phyloP scores from a whole-genome alignment of 2,888 invertebrate species.

The Plusia festucae region DNA sequence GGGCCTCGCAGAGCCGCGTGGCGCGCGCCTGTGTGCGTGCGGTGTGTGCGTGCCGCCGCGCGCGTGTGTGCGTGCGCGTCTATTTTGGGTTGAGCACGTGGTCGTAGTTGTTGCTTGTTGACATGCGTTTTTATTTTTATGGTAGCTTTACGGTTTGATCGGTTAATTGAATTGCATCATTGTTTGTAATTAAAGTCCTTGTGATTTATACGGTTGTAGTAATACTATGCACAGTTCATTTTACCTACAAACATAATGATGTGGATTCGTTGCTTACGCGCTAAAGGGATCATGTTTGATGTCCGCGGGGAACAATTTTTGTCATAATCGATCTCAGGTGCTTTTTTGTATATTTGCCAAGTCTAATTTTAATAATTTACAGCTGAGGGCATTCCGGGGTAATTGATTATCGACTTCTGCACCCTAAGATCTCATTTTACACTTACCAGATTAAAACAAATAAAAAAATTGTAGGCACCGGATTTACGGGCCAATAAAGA shows the following conservation, averaged over 20 bases:
- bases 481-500: too few relatives aligned
- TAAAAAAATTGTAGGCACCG: too few relatives aligned
- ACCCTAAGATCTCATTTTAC: too few relatives aligned
- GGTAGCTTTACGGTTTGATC: slow-evolving; percentile 74
- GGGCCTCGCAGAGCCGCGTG: slow-evolving; percentile 76
- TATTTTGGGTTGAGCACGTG: slow-evolving; percentile 88
- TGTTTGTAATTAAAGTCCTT: slow-evolving; percentile 63
- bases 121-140: slow-evolving; percentile 88
- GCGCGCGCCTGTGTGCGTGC: slow-evolving; percentile 62
- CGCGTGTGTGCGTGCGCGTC: slow-evolving; percentile 75
- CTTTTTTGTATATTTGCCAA: too few relatives aligned
- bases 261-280: not conserved
- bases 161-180: slow-evolving; percentile 81
- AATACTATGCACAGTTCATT: not conserved
- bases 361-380: too few relatives aligned
- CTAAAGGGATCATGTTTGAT: not conserved
- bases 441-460: too few relatives aligned
- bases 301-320: not conserved
- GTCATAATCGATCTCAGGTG: not conserved
- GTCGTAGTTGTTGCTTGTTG: slow-evolving; percentile 87
- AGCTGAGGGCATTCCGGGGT: too few relatives aligned
- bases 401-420: too few relatives aligned
- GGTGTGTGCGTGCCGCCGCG: slow-evolving; percentile 51
- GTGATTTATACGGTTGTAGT: slow-evolving; percentile 48
- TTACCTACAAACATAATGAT: not conserved